Evolutionary conservation across 2,888 invertebrate species (phyloP), one percentile per base, ranked within the genome.

Genomic region (Pristionchus exspectatus): DNA sequence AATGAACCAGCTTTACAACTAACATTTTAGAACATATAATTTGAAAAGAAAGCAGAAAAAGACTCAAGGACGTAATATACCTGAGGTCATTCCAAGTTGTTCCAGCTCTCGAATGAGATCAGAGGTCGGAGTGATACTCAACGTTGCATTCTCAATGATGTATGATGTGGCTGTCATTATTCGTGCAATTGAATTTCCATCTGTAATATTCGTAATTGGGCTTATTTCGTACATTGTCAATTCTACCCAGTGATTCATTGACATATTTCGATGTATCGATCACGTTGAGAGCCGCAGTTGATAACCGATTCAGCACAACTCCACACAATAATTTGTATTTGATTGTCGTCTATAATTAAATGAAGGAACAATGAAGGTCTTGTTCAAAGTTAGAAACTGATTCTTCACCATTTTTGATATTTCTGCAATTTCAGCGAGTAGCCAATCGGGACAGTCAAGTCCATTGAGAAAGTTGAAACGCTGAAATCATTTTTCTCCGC

Each of bases 271-370:
- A 83, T n/a, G 44, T 10, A n/a, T 83, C 83, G 50, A 54, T 14
- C 9, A 54, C 33, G 44, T 83, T n/a, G 54, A 27, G 21, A 21
- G 44, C 3, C 9, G 16, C n/a, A 10, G 12, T 83, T 21, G 33
- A 27, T n/a, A 83, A 50, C 10, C 83, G 44, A 27, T 54, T 83
- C 9, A 83, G 5, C 44, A 54, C 83, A 16, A 83, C n/a, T 50
- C 83, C 54, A n/a, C 83, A 83, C 27, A 83, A 50, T 27, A 83
- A 83, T 33, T 83, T 83, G 27, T 83, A 83, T 50, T 83, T 83
- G 24, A 83, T 83, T 2, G n/a, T 83, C 9, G 83, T 83, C 83
- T 83, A n/a, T 9, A 83, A 83, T 83, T 27, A 50, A 3, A 10
- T 50, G 0, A 7, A 1, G 7, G 44, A 7, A 7, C 1, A 12